A percentile compares a stretch with the other conserved stretches of the same genome.
These are phyloP conservation scores for Ptilonorhynchus violaceus DNA, from an alignment of 2,113 vertebrate species.

Conservation along the genomic window DNA sequence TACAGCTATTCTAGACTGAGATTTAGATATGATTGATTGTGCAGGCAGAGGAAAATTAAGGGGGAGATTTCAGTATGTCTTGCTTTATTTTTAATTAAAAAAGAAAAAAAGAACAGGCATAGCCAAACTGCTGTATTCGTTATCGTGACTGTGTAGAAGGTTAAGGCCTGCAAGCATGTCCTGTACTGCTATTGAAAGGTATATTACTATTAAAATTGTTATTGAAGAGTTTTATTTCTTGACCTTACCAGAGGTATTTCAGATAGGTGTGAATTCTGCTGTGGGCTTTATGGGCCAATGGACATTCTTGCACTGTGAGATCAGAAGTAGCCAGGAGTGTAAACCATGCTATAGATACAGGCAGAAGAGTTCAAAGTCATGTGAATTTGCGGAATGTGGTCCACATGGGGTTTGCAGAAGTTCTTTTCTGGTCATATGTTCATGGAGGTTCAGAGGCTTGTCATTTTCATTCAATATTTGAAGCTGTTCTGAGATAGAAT, in stretches of 20 bases:
- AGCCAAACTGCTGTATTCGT: background rate
- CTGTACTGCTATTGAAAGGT: background rate
- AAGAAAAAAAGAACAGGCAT: rapidly evolving
- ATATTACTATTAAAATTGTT: background rate
- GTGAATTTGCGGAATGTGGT: background rate
- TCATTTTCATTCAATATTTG: background rate
- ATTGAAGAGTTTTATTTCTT: background rate
- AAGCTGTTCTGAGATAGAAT: background rate
- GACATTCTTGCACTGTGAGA: background rate
- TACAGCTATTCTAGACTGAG: background rate
- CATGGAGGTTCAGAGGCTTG: background rate
- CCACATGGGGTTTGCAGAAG: background rate
- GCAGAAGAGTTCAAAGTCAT: background rate
- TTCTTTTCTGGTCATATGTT: background rate
- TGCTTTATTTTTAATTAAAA: background rate
- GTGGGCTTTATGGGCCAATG: background rate
- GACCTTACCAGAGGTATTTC: background rate
- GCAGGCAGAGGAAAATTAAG: background rate
- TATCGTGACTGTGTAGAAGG: background rate
- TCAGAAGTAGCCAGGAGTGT: background rate
- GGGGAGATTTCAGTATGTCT: background rate
- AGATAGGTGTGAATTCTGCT: background rate
- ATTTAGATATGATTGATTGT: background rate
- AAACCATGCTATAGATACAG: background rate
- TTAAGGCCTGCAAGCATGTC: background rate